These are phyloP conservation scores for Congeria kusceri DNA, from an alignment of 2,888 invertebrate genomes.

Conservation along the genomic window DNA sequence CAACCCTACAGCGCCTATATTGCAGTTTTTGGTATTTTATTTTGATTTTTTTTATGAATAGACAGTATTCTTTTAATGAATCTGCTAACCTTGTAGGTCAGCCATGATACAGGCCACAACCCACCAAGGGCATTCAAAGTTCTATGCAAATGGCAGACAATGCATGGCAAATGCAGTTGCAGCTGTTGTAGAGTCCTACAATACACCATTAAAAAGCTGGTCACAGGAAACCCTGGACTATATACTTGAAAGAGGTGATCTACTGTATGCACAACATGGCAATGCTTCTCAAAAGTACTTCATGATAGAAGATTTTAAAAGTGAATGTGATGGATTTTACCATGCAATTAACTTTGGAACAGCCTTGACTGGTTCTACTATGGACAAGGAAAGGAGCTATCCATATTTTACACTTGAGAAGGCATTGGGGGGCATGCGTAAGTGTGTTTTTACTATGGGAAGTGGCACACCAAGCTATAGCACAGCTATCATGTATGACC, in stretches of 20 bases:
- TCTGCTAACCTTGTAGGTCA: too few relatives aligned
- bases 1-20: too few relatives aligned
- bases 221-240: not conserved
- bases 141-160: conserved; percentile 16
- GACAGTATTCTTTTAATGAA: too few relatives aligned
- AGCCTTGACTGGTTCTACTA: conserved; percentile 18
- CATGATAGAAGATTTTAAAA: conserved; percentile 13
- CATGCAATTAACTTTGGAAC: conserved; percentile 3
- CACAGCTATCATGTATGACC: not conserved
- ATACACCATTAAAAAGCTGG: conserved; percentile 2
- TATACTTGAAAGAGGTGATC: conserved; percentile 10
- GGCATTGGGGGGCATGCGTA: not conserved
- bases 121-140: conserved; percentile 5
- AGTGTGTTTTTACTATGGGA: conserved; percentile 13
- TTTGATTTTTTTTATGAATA: too few relatives aligned
- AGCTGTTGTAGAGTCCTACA: conserved; percentile 10
- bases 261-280: not conserved
- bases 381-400: not conserved
- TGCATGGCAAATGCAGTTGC: conserved; percentile 26
- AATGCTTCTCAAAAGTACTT: not conserved
- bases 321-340: conserved; percentile 12
- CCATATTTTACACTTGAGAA: not conserved
- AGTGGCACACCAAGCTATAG: conserved; percentile 12
- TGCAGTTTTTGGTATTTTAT: too few relatives aligned
- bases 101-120: not conserved